Conservation (phyloP, 2,888 invertebrate species). For the Ennomos erosarius region DNA sequence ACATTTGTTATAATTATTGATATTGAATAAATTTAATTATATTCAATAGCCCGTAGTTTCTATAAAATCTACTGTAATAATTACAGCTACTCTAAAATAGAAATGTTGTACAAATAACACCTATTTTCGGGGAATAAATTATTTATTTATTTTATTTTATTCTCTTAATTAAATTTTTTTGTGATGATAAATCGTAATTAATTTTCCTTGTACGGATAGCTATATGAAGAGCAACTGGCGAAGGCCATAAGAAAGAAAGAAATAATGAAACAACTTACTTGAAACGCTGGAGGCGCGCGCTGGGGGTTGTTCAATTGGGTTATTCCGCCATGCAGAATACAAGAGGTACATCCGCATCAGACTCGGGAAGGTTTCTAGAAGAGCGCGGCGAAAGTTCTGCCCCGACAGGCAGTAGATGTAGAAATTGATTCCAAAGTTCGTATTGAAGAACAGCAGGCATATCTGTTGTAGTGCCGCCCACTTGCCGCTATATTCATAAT, state of each 20-base stretch:
- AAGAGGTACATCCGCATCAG: conserved; percentile 34
- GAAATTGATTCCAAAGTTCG: conserved; percentile 94
- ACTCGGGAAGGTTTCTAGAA: conserved; percentile 62
- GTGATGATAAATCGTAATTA: too few species aligned
- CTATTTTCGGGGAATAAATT: too few species aligned
- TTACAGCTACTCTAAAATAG: too few species aligned
- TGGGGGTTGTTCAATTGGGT: conserved; percentile 32
- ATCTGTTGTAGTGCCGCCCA: conserved; percentile 87
- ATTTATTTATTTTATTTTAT: too few species aligned
- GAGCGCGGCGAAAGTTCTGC: conserved; percentile 90
- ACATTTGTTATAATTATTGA: too few species aligned
- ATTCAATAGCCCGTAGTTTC: too few species aligned
- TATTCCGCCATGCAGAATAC: conserved; percentile 17
- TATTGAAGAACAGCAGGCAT: conserved; percentile 89
- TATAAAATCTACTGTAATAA: too few species aligned
- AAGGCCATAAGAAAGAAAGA: background rate
- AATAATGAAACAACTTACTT: conserved; percentile 49
- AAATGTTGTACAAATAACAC: too few species aligned
- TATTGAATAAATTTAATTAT: too few species aligned
- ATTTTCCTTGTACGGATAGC: too few species aligned
- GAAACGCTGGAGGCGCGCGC: conserved; percentile 57
- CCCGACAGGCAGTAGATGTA: conserved; percentile 92
- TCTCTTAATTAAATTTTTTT: too few species aligned
- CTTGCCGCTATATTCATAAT: conserved; percentile 62
- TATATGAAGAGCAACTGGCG: background rate